Percentiles rank a stretch among this genome's conserved stretches.
phyloP scores from a whole-genome alignment of 2,888 invertebrate species.

The Lissonota sp. region DNA sequence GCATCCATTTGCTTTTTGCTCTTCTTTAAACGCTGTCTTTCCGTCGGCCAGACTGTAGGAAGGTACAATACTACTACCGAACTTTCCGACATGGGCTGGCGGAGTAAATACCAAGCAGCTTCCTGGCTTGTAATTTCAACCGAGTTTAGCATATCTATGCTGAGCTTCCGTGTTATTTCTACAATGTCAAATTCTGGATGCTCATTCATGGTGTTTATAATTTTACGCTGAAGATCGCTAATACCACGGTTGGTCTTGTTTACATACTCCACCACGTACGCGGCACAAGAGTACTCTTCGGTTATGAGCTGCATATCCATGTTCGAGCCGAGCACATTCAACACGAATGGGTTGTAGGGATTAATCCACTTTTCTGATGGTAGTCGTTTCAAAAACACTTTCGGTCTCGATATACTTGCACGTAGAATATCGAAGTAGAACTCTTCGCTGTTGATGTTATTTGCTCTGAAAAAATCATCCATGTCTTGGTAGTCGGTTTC shows the following conservation, averaged over 20 bases:
- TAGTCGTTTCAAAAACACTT: conserved; percentile 63
- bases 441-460: conserved; percentile 62
- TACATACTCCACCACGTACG: conserved; percentile 71
- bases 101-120: conserved; percentile 82
- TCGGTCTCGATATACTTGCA: conserved; percentile 66
- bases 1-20: conserved; percentile 73
- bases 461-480: conserved; percentile 2
- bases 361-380: conserved; percentile 65
- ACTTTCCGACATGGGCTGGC: conserved; percentile 80
- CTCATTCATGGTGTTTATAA: conserved; percentile 63
- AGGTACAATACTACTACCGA: conserved; percentile 71
- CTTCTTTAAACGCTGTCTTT: conserved; percentile 77
- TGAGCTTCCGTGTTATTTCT: conserved; percentile 70
- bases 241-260: conserved; percentile 71
- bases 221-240: conserved; percentile 68
- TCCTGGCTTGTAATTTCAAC: conserved; percentile 79
- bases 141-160: conserved; percentile 74
- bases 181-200: conserved; percentile 75
- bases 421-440: conserved; percentile 69
- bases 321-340: conserved; percentile 64
- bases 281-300: conserved; percentile 66
- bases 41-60: conserved; percentile 72
- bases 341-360: conserved; percentile 68
- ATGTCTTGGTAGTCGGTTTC: conserved; percentile 26
- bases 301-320: conserved; percentile 67